Evolutionary conservation across 2,797 vertebrate genomes (phyloP).

Genomic region (Momotus momota): DNA sequence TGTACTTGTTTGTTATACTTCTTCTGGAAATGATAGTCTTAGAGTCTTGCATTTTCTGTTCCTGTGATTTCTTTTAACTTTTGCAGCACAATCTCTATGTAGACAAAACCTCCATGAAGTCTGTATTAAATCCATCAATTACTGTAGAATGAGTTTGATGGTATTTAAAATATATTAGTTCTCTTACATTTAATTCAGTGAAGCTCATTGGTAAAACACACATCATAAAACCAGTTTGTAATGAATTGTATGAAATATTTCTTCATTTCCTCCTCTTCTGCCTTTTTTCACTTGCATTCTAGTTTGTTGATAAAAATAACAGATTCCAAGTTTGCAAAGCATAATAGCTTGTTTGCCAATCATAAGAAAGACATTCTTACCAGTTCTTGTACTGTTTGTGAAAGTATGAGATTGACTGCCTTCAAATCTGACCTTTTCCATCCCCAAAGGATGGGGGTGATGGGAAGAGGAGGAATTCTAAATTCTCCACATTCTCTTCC

Average conservation of each 20-base stretch:
- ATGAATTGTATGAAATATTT: not conserved
- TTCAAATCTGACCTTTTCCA: not conserved
- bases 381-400: not conserved
- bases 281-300: not conserved
- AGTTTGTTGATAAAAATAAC: not conserved
- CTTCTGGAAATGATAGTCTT: not conserved
- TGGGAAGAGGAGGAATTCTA: not conserved
- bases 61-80: not conserved
- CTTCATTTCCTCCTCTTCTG: not conserved
- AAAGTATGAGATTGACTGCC: not conserved
- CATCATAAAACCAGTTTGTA: not conserved
- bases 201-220: not conserved
- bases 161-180: not conserved
- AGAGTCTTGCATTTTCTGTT: not conserved
- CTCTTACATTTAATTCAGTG: not conserved
- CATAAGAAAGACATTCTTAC: not conserved
- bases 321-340: not conserved
- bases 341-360: not conserved
- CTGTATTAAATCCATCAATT: not conserved
- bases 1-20: not conserved
- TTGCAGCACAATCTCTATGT: not conserved
- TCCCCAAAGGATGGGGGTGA: not conserved
- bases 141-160: not conserved
- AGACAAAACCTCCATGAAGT: not conserved
- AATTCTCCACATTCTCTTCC: not conserved